Percentiles rank a stretch among this genome's conserved stretches.
Conservation (phyloP, 1,140 invertebrate species). For the Watersipora subatra region DNA sequence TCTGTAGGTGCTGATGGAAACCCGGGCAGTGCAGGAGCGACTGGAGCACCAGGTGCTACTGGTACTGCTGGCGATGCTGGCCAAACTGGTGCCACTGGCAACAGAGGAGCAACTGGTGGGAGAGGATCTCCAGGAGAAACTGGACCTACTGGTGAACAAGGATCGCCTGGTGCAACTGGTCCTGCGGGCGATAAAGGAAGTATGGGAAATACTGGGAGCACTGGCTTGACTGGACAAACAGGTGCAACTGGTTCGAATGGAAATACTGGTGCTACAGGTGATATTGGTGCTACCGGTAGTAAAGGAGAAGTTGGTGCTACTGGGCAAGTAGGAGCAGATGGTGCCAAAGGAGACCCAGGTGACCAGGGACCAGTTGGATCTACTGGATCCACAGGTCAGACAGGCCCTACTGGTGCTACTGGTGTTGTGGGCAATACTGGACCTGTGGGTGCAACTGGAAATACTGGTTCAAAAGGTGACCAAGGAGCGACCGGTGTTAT, state of each 20-base stretch:
- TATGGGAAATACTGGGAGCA: neutral
- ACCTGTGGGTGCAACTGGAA: neutral
- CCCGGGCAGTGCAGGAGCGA: neutral
- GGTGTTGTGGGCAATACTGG: neutral
- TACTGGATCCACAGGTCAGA: neutral
- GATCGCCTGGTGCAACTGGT: neutral
- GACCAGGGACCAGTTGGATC: neutral
- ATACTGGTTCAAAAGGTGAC: neutral
- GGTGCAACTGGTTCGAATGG: neutral
- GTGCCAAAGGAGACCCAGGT: neutral
- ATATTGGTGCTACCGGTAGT: neutral
- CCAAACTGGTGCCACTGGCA: neutral
- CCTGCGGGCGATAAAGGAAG: neutral
- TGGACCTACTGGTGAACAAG: neutral
- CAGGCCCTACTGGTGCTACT: neutral
- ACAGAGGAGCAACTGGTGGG: neutral
- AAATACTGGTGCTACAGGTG: neutral
- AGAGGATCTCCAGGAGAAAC: neutral
- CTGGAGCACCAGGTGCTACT: neutral
- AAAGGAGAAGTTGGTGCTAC: neutral
- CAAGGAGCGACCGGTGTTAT: neutral
- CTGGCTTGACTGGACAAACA: neutral
- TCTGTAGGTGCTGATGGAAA: neutral
- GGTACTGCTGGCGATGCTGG: neutral
- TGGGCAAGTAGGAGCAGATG: neutral